Base-by-base conservation (phyloP, 2,113 vertebrate genomes). In the Cynopterus brachyotis region DNA sequence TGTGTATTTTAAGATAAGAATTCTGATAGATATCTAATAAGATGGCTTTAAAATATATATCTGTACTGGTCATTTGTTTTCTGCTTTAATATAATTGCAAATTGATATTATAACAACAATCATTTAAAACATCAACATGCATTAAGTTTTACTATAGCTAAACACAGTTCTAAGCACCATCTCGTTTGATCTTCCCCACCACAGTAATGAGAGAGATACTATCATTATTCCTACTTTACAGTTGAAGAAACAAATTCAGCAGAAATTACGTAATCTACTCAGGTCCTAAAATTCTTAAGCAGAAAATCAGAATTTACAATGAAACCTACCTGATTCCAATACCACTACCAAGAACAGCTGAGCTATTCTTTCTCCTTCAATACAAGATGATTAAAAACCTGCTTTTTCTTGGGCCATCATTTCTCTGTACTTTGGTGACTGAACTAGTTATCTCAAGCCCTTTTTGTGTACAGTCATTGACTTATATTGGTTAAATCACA, bases 161-260 rank as follows among this genome's bases (percentile, higher is more conserved):
- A 8, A 30, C 16, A 79, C 19, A 73, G 19, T 85, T 66, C n/a
- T 50, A 11, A 91, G 8, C 4, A 15, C 22, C 57, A 9, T 62
- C 45, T 67, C 66, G 35, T 20, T 45, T 6, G 8, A 37, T 83
- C 45, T 24, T 76, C 72, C 35, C 26, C 16, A 72, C 22, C 26
- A 10, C 2, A 76, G 45, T 73, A 50, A 19, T n/a, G 37, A 53
- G 24, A 47, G 0, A 57, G 4, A 82, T 4, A 32, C 3, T 57
- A 11, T 22, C 47, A 37, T 80, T 35, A 45, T n/a, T 75, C 32
- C 76, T 72, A 53, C 60, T 55, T 75, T 42, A 75, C 1, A 79
- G 30, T 82, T 66, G 20, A 82, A 94, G 69, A 84, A 95, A 89
- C 5, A 93, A 80, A 60, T 45, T 64, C 10, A 93, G 67, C 28